phyloP scores from a whole-genome alignment of 1,140 invertebrate species.

The Oscheius sp. region DNA sequence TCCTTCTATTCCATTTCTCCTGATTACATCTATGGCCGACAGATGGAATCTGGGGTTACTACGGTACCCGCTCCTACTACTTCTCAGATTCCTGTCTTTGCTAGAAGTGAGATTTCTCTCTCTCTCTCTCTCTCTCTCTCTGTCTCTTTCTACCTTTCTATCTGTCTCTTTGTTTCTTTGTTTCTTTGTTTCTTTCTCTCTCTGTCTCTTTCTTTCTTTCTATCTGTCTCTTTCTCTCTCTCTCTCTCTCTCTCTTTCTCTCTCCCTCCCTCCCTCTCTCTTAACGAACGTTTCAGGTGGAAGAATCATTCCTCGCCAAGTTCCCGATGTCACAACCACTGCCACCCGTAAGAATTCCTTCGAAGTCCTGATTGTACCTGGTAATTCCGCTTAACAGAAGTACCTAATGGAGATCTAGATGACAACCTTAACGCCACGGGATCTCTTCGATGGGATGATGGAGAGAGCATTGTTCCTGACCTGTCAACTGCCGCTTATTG shows the following conservation, averaged over 20 bases:
- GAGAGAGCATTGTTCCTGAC: constrained; percentile 63
- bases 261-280: no score
- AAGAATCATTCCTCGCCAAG: constrained; percentile 39
- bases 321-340: constrained; percentile 23
- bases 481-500: not conserved
- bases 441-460: constrained; percentile 76
- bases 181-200: constrained; percentile 6
- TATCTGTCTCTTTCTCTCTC: no score
- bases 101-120: constrained; percentile 35
- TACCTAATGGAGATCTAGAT: not conserved
- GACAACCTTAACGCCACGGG: constrained; percentile 66
- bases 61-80: constrained; percentile 42
- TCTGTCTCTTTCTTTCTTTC: not conserved
- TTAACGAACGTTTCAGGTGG: constrained; percentile 21
- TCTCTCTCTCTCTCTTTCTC: no score
- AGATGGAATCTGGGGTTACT: constrained; percentile 25
- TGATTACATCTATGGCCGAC: constrained; percentile 43
- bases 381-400: no score
- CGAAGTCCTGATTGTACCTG: constrained; percentile 38
- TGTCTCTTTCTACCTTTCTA: no score
- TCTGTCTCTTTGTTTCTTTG: no score
- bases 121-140: no score
- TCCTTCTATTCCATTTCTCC: constrained; percentile 54
- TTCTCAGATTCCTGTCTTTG: constrained; percentile 47
- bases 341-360: constrained; percentile 39